Conservation (phyloP, 2,888 invertebrate genomes). For the Pterobdella sp. region DNA sequence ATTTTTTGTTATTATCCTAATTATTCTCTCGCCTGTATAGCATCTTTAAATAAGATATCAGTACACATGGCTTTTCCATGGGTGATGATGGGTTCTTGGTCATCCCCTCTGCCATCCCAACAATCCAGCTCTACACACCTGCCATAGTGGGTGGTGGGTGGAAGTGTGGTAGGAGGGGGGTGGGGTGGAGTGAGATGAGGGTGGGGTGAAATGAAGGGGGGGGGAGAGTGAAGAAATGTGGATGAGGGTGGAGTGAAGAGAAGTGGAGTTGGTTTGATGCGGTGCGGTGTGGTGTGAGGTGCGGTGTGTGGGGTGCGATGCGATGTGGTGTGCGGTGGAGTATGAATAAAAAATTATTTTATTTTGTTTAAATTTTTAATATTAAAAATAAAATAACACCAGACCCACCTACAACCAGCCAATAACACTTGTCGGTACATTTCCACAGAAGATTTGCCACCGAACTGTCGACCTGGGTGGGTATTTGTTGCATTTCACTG, state of each 20-base stretch:
- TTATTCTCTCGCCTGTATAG: constrained; percentile 15
- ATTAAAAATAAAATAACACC: neutral
- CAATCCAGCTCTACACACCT: constrained; percentile 96
- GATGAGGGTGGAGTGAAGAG: neutral
- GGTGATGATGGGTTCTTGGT: constrained; percentile 97
- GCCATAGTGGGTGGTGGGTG: constrained; percentile 32
- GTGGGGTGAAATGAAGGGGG: neutral
- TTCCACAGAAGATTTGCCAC: constrained; percentile 90
- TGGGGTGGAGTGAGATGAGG: neutral
- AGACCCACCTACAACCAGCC: constrained; percentile 79
- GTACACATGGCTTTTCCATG: constrained; percentile 99
- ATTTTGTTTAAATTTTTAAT: no score
- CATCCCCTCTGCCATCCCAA: constrained; percentile 96
- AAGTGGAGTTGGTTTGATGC: neutral
- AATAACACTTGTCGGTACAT: constrained; percentile 95
- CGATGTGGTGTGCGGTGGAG: neutral
- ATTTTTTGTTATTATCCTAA: no score
- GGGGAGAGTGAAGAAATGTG: neutral
- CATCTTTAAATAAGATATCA: constrained; percentile 84
- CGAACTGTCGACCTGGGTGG: constrained; percentile 76
- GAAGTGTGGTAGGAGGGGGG: neutral
- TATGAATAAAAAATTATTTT: neutral
- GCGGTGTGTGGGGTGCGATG: neutral
- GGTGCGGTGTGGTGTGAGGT: neutral
- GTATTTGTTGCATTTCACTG: neutral